phyloP scores from a whole-genome alignment of 1,140 invertebrate genomes.

The Bombus waltoni region DNA sequence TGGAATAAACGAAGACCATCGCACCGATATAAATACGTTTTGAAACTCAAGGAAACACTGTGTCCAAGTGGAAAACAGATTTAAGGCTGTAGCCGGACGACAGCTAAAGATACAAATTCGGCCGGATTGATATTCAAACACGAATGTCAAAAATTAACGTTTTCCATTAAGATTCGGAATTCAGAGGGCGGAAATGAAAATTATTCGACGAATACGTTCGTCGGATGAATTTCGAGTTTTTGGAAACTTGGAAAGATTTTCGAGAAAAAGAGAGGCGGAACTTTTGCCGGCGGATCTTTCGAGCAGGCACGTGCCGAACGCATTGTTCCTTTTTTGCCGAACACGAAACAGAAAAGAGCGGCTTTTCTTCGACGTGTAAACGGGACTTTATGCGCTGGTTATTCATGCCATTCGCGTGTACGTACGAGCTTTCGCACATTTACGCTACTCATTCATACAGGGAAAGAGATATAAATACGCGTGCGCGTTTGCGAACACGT shows the following conservation, averaged over 20 bases:
- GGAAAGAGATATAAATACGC: constrained; percentile 69
- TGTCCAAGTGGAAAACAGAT: not conserved
- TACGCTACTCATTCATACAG: constrained; percentile 72
- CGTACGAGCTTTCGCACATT: constrained; percentile 67
- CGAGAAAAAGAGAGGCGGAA: not conserved
- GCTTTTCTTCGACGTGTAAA: constrained; percentile 64
- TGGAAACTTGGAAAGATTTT: not conserved
- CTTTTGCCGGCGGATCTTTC: not conserved
- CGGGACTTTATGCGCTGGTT: constrained; percentile 63
- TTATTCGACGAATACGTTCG: not conserved
- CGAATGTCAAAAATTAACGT: no score
- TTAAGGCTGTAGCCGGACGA: no score
- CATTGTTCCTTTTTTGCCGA: constrained; percentile 5
- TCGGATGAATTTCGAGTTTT: not conserved
- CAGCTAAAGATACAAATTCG: no score
- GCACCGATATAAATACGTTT: not conserved
- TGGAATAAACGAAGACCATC: not conserved
- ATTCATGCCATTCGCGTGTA: constrained; percentile 67
- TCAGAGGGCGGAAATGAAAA: not conserved
- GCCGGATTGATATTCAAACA: not conserved
- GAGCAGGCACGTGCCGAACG: not conserved
- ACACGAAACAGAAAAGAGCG: constrained; percentile 13
- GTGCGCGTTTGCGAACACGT: constrained; percentile 49
- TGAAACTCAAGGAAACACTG: not conserved
- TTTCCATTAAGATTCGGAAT: not conserved